Conservation (phyloP, 2,113 vertebrate genomes). For the Fulmarus glacialis region DNA sequence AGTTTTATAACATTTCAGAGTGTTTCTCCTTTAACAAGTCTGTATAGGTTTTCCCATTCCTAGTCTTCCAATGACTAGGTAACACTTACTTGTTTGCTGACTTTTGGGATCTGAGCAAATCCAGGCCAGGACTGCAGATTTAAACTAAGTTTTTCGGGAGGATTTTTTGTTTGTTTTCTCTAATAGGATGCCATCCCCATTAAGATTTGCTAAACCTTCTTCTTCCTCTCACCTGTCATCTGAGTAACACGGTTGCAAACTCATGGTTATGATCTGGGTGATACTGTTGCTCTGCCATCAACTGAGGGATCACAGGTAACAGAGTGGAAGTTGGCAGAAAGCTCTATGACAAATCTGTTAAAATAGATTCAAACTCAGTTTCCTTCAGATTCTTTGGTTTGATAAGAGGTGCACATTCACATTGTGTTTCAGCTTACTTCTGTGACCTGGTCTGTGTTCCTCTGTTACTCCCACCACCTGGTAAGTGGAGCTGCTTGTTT, state of each 20-base stretch:
- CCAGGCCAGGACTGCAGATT: neutral
- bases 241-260: neutral
- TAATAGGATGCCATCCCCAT: neutral
- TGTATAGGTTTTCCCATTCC: neutral
- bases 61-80: neutral
- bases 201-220: neutral
- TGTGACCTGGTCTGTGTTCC: neutral
- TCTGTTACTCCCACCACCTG: neutral
- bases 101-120: neutral
- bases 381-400: neutral
- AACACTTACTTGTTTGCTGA: neutral
- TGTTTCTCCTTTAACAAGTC: neutral
- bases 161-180: neutral
- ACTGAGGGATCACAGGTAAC: neutral
- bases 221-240: neutral
- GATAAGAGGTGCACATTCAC: neutral
- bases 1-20: neutral
- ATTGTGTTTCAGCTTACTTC: neutral
- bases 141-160: neutral
- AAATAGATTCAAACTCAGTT: neutral
- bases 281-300: neutral
- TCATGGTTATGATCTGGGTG: neutral
- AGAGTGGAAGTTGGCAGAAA: neutral
- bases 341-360: rapidly evolving
- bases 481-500: neutral